Percentiles rank a stretch among this genome's conserved stretches.
phyloP scores from a whole-genome alignment of 1,140 invertebrate species.

The Tribolium madens region DNA sequence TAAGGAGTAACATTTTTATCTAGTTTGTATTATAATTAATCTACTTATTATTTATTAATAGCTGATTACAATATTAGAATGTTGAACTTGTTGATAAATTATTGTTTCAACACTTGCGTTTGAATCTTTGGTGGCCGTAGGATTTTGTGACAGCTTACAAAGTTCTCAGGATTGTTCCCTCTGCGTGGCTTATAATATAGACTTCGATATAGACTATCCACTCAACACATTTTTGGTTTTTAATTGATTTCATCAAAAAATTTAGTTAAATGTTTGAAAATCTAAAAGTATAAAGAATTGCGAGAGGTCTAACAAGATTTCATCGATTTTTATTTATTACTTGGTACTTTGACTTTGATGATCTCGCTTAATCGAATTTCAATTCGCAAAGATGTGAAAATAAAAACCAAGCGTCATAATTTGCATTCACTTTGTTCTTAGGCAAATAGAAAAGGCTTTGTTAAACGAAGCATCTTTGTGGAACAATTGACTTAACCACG shows the following conservation, averaged over 20 bases:
- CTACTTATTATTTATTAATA: too few species aligned
- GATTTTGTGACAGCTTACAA: background rate
- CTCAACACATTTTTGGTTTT: background rate
- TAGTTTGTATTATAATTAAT: too few species aligned
- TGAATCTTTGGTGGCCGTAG: background rate
- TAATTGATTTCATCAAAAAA: too few species aligned
- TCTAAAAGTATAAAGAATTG: background rate
- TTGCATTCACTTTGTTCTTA: conserved; percentile 43
- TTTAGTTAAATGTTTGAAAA: background rate
- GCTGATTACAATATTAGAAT: too few species aligned
- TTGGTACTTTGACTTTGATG: background rate
- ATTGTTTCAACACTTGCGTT: background rate
- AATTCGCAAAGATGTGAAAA: conserved; percentile 8
- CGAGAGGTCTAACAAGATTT: background rate
- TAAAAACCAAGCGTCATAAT: conserved; percentile 42
- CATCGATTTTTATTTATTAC: background rate
- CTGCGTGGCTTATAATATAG: too few species aligned
- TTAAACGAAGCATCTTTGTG: conserved; percentile 54
- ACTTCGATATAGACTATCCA: too few species aligned
- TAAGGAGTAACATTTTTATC: too few species aligned
- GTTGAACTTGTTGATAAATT: too few species aligned
- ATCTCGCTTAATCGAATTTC: background rate
- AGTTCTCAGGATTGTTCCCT: background rate
- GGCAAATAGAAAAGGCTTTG: conserved; percentile 46
- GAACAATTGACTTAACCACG: conserved; percentile 58